Evolutionary conservation across 2,888 invertebrate species (phyloP).

Genomic region (Orgyia antiqua): DNA sequence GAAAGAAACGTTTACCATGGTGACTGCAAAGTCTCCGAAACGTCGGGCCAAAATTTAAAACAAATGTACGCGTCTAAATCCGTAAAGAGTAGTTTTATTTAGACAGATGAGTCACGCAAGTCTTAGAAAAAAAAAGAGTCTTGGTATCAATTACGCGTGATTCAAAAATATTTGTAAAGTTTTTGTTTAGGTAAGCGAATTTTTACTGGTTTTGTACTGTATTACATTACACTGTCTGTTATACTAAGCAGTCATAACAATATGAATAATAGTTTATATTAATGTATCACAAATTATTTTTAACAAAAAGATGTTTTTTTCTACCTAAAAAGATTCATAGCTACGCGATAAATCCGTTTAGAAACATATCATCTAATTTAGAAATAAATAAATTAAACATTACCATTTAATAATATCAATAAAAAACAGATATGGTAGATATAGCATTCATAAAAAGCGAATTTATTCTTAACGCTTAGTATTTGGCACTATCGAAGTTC

Average conservation of each 20-base stretch:
- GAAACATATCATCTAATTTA: conserved; percentile 10
- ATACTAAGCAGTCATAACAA: neutral
- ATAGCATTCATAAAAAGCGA: conserved; percentile 21
- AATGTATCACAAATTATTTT: conserved; percentile 10
- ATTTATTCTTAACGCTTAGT: conserved; percentile 26
- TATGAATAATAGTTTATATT: neutral
- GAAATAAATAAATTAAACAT: conserved; percentile 6
- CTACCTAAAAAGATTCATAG: conserved; percentile 16
- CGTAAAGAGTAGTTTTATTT: too few species aligned
- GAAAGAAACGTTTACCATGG: too few species aligned
- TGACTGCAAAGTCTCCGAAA: too few species aligned
- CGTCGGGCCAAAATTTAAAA: too few species aligned
- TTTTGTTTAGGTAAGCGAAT: too few species aligned
- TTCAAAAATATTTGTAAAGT: too few species aligned
- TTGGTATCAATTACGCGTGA: too few species aligned
- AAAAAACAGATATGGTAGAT: conserved; percentile 16
- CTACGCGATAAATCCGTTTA: conserved; percentile 9
- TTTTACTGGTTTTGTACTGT: too few species aligned
- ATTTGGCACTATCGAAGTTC: conserved; percentile 29
- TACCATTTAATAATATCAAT: conserved; percentile 5
- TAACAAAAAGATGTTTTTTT: neutral
- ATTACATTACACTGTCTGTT: conserved; percentile 26
- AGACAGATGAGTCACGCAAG: too few species aligned
- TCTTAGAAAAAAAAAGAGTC: too few species aligned
- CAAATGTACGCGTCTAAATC: too few species aligned